These are phyloP conservation scores for Cotesia glomerata DNA, from an alignment of 1,140 invertebrate species.

Conservation along the genomic window DNA sequence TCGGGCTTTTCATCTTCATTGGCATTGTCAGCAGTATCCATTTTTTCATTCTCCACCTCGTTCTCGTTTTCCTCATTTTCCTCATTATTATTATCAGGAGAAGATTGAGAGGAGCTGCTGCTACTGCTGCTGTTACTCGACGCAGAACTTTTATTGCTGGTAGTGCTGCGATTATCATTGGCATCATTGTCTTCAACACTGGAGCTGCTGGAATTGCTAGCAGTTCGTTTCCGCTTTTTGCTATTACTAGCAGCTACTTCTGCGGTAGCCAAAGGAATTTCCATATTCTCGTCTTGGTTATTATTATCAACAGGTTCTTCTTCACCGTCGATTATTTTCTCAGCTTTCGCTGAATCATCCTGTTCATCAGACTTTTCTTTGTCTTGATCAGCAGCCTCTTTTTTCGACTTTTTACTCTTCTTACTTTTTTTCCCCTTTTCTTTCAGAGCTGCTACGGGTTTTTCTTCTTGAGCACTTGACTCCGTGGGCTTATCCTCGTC, in stretches of 20 bases:
- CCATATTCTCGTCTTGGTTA: slow-evolving; percentile 13
- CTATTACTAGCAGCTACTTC: slow-evolving; percentile 27
- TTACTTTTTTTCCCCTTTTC: slow-evolving; percentile 48
- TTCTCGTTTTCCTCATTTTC: slow-evolving; percentile 32
- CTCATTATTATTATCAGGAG: slow-evolving; percentile 43
- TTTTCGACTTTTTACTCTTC: not conserved
- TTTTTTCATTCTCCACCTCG: slow-evolving; percentile 13
- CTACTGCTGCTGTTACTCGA: slow-evolving; percentile 54
- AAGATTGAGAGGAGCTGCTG: slow-evolving; percentile 52
- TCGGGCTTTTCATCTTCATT: not conserved
- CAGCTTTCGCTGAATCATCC: not conserved
- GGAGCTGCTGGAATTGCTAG: slow-evolving; percentile 37
- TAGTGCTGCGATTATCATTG: not conserved
- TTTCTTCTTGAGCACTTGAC: slow-evolving; percentile 13
- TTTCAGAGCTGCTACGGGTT: slow-evolving; percentile 37
- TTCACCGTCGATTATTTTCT: slow-evolving; percentile 38
- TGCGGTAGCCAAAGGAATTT: not conserved
- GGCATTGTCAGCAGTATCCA: not conserved
- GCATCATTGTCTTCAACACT: not conserved
- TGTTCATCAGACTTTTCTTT: slow-evolving; percentile 35
- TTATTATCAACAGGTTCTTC: slow-evolving; percentile 44
- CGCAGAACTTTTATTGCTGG: slow-evolving; percentile 44
- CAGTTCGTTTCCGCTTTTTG: slow-evolving; percentile 52
- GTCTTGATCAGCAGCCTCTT: not conserved
- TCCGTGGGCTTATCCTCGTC: slow-evolving; percentile 33